Evolutionary conservation across 1,140 invertebrate genomes (phyloP).

Genomic region (Dryas iulia): DNA sequence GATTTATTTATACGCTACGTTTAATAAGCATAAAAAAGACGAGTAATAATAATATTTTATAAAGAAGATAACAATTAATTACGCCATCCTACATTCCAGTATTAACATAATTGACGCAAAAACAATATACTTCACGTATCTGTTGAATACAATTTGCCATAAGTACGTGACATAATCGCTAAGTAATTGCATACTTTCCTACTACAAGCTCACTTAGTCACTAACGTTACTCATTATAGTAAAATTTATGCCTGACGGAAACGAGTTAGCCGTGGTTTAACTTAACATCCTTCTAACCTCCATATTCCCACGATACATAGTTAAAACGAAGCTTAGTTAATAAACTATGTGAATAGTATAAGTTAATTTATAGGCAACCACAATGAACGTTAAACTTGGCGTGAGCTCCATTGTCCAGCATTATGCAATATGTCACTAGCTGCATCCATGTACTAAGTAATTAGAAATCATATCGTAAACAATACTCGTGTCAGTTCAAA

Average conservation of each 20-base stretch:
- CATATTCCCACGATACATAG: constrained; percentile 30
- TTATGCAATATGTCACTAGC: constrained; percentile 27
- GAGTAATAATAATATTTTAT: not conserved
- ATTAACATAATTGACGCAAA: not conserved
- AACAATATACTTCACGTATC: not conserved
- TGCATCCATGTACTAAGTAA: constrained; percentile 16
- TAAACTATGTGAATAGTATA: constrained; percentile 31
- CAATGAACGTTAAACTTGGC: constrained; percentile 27
- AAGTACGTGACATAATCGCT: constrained; percentile 1
- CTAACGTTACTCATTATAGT: constrained; percentile 35
- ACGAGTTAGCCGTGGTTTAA: constrained; percentile 25
- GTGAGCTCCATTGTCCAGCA: constrained; percentile 32
- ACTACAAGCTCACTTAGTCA: constrained; percentile 30
- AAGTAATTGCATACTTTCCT: constrained; percentile 8
- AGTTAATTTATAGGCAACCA: constrained; percentile 29
- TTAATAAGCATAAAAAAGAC: not conserved
- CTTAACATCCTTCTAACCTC: constrained; percentile 26
- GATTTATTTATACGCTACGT: too few relatives aligned
- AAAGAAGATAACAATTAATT: not conserved
- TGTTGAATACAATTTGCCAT: not conserved
- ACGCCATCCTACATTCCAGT: not conserved
- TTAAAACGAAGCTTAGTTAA: constrained; percentile 19
- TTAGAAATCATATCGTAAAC: constrained; percentile 3
- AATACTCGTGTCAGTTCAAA: not conserved
- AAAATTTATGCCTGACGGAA: constrained; percentile 35